Evolutionary conservation across 92 coral and sea anemone genomes (phyloP), one percentile per base, ranked within the genome.

Genomic region (Desmophyllum pertusum): DNA sequence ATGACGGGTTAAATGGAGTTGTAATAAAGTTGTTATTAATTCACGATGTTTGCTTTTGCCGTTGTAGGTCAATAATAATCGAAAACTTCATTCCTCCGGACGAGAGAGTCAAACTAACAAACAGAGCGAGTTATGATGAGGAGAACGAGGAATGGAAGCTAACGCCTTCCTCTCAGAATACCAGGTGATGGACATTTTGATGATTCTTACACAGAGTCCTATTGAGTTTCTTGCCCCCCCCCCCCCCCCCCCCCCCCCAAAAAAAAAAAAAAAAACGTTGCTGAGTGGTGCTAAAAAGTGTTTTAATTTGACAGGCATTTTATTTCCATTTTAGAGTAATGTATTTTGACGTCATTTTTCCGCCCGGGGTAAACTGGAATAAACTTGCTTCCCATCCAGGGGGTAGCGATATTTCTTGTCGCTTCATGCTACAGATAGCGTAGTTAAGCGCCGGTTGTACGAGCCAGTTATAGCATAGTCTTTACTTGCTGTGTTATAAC

Each of bases 51-150:
- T 59, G 2, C 64, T 18, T 18, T 39, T 50, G 29, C 4, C 31
- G 4, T n/a, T 85, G 35, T 61, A 96, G 99, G 79, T 52, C 94
- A 36, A 84, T 95, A 11, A 86, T 96, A 30, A 91, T 96, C 80
- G 98, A 96, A 69, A 96, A 96, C 70, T 96, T 96, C 84, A 84
- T 96, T 35, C 98, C 99, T 36, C 88, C 93, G 4, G 99, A 96
- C 68, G 99, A 96, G 81, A 92, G 87, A 74, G 78, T 75, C 38
- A 96, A 96, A 74, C 86, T 96, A 3, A 89, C 90, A 80, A 92
- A 90, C 81, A 86, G 98, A 64, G 95, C 98, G 2, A 57, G 64
- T 66, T 96, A 90, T 81, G 99, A 96, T 75, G 99, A 96, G 77
- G 99, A 96, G 55, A 94, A 86, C 61, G 96, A 96, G 51, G 84